phyloP scores from a whole-genome alignment of 2,113 vertebrate genomes.

The Chionis minor region DNA sequence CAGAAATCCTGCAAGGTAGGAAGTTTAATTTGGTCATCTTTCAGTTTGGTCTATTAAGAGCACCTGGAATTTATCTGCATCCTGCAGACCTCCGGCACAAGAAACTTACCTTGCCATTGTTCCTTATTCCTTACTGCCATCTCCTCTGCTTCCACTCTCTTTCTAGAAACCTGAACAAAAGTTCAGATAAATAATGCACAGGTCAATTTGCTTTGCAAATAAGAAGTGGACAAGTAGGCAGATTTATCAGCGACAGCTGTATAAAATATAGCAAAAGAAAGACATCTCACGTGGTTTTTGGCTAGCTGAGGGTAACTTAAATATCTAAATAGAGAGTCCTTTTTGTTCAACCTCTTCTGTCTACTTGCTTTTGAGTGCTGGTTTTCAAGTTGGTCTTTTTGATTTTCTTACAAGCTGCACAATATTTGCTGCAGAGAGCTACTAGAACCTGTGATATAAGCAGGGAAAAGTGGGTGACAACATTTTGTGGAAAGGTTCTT shows the following conservation, averaged over 20 bases:
- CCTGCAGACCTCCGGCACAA: background rate
- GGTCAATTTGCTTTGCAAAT: background rate
- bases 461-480: background rate
- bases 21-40: background rate
- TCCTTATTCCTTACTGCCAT: background rate
- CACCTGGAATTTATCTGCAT: background rate
- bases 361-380: background rate
- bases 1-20: background rate
- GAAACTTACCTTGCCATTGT: background rate
- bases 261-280: background rate
- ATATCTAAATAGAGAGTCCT: background rate
- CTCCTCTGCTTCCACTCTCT: background rate
- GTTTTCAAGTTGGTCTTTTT: background rate
- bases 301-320: background rate
- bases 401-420: background rate
- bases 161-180: background rate
- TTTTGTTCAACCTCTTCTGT: background rate
- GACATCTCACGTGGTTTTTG: background rate
- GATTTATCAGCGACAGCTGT: background rate
- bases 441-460: background rate
- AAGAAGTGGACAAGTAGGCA: background rate
- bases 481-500: background rate
- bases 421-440: background rate
- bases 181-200: background rate
- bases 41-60: background rate